These are phyloP conservation scores for Drosophila bunnanda DNA, from an alignment of 2,888 invertebrate species.

Conservation along the genomic window DNA sequence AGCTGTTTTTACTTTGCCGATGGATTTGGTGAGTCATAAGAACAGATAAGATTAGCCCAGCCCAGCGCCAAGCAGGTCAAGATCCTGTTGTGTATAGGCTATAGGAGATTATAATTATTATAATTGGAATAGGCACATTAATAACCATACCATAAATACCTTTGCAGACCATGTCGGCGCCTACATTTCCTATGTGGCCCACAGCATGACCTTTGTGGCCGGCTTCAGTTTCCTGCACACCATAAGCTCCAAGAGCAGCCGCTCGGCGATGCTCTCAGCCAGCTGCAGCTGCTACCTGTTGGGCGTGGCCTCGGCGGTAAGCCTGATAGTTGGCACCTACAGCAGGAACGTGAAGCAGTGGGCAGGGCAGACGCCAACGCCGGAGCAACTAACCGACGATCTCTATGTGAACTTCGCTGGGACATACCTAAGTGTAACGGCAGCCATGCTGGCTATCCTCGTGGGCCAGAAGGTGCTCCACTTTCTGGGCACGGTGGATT, in stretches of 20 bases:
- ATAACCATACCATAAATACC: background rate
- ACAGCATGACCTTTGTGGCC: slow-evolving; percentile 79
- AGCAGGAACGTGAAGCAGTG: slow-evolving; percentile 57
- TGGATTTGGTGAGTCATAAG: slow-evolving; percentile 72
- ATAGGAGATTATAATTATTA: background rate
- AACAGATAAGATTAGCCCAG: background rate
- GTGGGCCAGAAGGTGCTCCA: slow-evolving; percentile 75
- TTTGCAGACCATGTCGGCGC: slow-evolving; percentile 79
- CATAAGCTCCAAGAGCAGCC: slow-evolving; percentile 74
- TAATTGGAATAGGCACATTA: too few relatives aligned
- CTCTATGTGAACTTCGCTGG: slow-evolving; percentile 81
- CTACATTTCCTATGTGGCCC: slow-evolving; percentile 81
- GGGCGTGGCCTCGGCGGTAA: slow-evolving; percentile 78
- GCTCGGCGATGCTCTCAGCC: slow-evolving; percentile 73
- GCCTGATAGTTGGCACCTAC: slow-evolving; percentile 73
- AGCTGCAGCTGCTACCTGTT: slow-evolving; percentile 79
- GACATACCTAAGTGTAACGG: slow-evolving; percentile 73
- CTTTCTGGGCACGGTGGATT: slow-evolving; percentile 78
- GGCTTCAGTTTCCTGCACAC: slow-evolving; percentile 79
- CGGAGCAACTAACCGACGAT: slow-evolving; percentile 65
- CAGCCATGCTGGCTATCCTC: slow-evolving; percentile 64
- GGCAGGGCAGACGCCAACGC: slow-evolving; percentile 43
- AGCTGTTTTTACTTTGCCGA: slow-evolving; percentile 82
- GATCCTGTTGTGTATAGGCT: background rate
- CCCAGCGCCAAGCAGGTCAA: background rate